Conservation (phyloP, 2,113 vertebrate species). For the Thalassoma bifasciatum region DNA sequence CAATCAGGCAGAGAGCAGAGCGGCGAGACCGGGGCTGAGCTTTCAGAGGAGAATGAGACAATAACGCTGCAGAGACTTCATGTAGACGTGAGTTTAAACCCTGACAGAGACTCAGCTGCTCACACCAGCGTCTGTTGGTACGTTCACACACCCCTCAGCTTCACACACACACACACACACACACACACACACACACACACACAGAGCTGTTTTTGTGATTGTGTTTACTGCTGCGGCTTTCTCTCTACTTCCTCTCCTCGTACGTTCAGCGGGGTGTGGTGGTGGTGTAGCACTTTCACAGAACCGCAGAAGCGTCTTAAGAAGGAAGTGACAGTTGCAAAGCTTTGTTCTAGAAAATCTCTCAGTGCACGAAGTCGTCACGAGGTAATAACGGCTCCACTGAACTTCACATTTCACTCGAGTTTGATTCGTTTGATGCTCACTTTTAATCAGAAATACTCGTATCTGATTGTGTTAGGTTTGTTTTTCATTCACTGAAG, state of each 20-base stretch:
- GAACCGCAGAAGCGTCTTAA: slow-evolving; percentile 35
- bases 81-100: slow-evolving; percentile 29
- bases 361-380: slow-evolving; percentile 45
- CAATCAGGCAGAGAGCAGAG: slow-evolving; percentile 45
- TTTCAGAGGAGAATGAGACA: slow-evolving; percentile 47
- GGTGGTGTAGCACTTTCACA: slow-evolving; percentile 50
- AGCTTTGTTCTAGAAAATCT: slow-evolving; percentile 36
- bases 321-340: slow-evolving; percentile 60
- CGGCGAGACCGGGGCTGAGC: background rate
- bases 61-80: slow-evolving; percentile 24
- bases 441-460: background rate
- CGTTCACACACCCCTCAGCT: background rate
- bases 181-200: background rate
- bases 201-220: slow-evolving; percentile 44
- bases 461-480: too few species aligned
- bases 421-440: background rate
- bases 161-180: background rate
- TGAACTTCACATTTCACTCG: background rate
- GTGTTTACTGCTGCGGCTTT: slow-evolving; percentile 37
- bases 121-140: slow-evolving; percentile 58
- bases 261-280: slow-evolving; percentile 68
- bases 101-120: slow-evolving; percentile 16
- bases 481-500: too few species aligned
- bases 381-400: slow-evolving; percentile 38
- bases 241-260: slow-evolving; percentile 61